Conservation (phyloP, 2,888 invertebrate species). For the Digitonthophagus gazella region DNA sequence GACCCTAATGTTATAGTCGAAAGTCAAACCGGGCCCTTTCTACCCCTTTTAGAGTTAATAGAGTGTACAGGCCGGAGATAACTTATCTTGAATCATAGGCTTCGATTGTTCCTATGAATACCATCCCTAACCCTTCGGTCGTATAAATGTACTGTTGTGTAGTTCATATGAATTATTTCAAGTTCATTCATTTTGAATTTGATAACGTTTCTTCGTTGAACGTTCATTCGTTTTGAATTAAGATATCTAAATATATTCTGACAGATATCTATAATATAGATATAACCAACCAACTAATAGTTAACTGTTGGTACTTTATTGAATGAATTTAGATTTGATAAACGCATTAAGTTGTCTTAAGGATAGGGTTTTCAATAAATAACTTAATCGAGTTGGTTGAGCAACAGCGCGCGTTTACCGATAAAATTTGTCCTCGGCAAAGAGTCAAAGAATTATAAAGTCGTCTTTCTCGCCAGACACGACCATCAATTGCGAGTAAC, state of each 20-base stretch:
- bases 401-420: not conserved
- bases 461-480: constrained; percentile 2
- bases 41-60: not conserved
- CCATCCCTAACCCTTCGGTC: not conserved
- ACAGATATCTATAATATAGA: too few species aligned
- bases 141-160: not conserved
- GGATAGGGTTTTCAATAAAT: not conserved
- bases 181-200: too few species aligned
- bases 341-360: not conserved
- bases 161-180: not conserved
- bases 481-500: constrained; percentile 2
- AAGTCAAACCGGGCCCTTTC: not conserved
- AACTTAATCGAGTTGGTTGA: not conserved
- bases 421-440: not conserved
- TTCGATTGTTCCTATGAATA: not conserved
- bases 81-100: not conserved
- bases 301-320: too few species aligned
- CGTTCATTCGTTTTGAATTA: too few species aligned
- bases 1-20: not conserved
- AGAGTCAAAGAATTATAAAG: not conserved
- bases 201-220: too few species aligned
- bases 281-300: too few species aligned
- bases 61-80: not conserved
- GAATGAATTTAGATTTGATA: not conserved
- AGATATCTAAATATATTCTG: too few species aligned